A percentile compares a stretch with the other conserved stretches of the same genome.
Evolutionary conservation across 1,140 invertebrate genomes (phyloP).

Genomic region (Brachionus manjavacas): DNA sequence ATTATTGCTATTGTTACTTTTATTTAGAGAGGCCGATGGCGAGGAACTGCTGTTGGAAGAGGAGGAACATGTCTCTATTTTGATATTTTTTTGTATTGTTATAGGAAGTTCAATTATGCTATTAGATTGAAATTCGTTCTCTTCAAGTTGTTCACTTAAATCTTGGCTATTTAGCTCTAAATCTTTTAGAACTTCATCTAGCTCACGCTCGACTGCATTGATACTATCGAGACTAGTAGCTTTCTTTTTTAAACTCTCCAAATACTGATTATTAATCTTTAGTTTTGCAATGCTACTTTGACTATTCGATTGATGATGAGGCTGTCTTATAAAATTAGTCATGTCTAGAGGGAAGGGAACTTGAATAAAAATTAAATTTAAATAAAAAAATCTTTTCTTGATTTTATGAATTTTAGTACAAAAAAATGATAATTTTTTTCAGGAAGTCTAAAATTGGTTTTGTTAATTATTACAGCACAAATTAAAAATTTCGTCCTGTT

Average conservation of each 20-base stretch:
- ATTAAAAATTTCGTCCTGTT: too few relatives aligned
- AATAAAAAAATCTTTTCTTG: too few relatives aligned
- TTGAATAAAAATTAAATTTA: background rate
- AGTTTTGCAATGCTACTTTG: background rate
- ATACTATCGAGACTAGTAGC: slow-evolving; percentile 27
- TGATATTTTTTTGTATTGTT: slow-evolving; percentile 32
- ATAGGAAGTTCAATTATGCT: slow-evolving; percentile 23
- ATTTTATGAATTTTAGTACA: too few relatives aligned
- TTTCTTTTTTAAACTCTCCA: slow-evolving; percentile 31
- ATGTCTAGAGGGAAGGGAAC: slow-evolving; percentile 20
- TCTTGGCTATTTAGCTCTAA: slow-evolving; percentile 39
- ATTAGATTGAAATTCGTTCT: slow-evolving; percentile 34
- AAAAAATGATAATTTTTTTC: background rate
- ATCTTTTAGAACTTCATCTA: slow-evolving; percentile 38
- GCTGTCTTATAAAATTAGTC: slow-evolving; percentile 18
- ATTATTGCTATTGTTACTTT: slow-evolving; percentile 39
- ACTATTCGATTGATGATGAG: background rate
- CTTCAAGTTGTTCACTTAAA: slow-evolving; percentile 35
- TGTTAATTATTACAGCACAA: too few relatives aligned
- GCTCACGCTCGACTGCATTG: slow-evolving; percentile 33
- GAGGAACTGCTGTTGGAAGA: slow-evolving; percentile 34
- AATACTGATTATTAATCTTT: background rate
- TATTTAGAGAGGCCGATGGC: slow-evolving; percentile 19
- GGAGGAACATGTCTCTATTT: slow-evolving; percentile 26
- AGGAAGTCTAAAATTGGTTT: too few relatives aligned